A percentile compares a stretch with the other conserved stretches of the same genome.
Evolutionary conservation across 53 echinoderm and acorn worm species (phyloP).

Genomic region (Paelopatides confundens): DNA sequence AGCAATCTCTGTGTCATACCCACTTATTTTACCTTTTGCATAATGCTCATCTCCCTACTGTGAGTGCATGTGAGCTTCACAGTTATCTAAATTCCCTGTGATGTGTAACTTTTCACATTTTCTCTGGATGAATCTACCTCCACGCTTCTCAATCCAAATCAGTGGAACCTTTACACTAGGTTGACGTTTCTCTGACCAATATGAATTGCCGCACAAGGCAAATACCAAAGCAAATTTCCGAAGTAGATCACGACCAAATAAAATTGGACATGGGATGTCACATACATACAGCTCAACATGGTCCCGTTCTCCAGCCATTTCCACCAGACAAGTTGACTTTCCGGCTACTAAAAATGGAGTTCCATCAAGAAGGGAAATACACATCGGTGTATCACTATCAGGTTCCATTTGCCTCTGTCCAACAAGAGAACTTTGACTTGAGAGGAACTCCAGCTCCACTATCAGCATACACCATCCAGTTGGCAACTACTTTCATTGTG

Average conservation of each 20-base stretch:
- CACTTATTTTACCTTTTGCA: too few relatives aligned
- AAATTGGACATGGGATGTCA: neutral
- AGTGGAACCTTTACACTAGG: constrained; percentile 5
- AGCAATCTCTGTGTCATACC: neutral
- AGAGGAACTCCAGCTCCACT: constrained; percentile 7
- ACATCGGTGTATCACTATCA: neutral
- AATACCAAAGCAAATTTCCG: neutral
- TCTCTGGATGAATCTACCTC: neutral
- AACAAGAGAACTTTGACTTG: too few relatives aligned
- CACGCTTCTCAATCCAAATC: neutral
- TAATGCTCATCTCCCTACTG: too few relatives aligned
- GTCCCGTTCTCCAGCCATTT: constrained; percentile 3
- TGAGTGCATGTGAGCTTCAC: too few relatives aligned
- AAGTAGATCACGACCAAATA: neutral
- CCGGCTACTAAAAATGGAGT: neutral
- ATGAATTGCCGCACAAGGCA: neutral
- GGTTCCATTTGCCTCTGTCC: neutral
- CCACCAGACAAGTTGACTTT: neutral
- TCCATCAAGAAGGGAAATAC: constrained; percentile 18
- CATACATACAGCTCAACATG: constrained; percentile 15
- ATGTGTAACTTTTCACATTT: too few relatives aligned
- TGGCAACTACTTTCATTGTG: too few relatives aligned
- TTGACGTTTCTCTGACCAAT: neutral
- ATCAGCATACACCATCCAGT: neutral
- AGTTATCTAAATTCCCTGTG: too few relatives aligned